phyloP scores from a whole-genome alignment of 2,888 invertebrate genomes.

The Dryobota labecula region DNA sequence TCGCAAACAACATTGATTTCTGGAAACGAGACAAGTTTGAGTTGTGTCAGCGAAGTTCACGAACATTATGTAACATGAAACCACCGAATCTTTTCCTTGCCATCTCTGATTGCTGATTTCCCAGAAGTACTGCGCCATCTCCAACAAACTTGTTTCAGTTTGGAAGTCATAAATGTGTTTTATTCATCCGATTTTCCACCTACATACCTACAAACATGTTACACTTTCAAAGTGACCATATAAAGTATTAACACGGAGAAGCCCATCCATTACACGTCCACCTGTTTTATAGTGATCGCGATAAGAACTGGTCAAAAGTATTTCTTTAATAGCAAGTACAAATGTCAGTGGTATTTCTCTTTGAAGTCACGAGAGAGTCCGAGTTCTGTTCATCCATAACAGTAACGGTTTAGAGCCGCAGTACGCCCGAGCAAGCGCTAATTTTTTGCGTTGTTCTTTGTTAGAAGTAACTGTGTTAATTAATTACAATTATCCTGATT shows the following conservation, averaged over 20 bases:
- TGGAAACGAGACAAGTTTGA: conserved; percentile 83
- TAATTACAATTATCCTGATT: conserved; percentile 85
- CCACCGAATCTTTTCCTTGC: conserved; percentile 49
- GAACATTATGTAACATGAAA: conserved; percentile 56
- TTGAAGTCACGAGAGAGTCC: conserved; percentile 67
- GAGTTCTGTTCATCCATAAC: conserved; percentile 75
- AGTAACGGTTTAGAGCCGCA: conserved; percentile 72
- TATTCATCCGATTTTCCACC: conserved; percentile 57
- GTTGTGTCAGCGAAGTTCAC: conserved; percentile 70
- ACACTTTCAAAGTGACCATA: conserved; percentile 51
- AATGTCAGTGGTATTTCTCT: conserved; percentile 69
- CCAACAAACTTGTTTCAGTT: conserved; percentile 47
- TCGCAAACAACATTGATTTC: conserved; percentile 89
- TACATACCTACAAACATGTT: conserved; percentile 55
- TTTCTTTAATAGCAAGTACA: conserved; percentile 56
- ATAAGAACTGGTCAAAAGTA: conserved; percentile 64
- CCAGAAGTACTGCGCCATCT: conserved; percentile 43
- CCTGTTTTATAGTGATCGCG: conserved; percentile 66
- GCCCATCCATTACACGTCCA: conserved; percentile 55
- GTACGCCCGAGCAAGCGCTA: conserved; percentile 67
- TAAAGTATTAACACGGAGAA: conserved; percentile 51
- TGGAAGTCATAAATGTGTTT: conserved; percentile 40
- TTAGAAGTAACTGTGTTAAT: conserved; percentile 83
- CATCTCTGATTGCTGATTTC: conserved; percentile 60
- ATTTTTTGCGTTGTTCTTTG: conserved; percentile 75